Base-by-base conservation (phyloP, 2,888 invertebrate species). In the Cacoxenus indagator region DNA sequence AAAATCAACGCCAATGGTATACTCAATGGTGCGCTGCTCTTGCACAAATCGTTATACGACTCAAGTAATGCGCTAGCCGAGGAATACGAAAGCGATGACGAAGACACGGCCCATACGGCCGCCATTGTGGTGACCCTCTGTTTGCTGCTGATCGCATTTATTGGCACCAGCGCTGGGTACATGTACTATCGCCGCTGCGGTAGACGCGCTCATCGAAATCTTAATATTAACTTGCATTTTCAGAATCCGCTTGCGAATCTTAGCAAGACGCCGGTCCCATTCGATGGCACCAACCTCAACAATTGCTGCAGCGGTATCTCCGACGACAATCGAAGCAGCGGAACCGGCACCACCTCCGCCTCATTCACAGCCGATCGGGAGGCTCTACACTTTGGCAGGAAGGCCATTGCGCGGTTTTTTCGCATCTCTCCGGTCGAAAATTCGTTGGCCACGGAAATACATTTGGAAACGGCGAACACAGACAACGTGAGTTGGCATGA, bases 181-280 rank as follows among this genome's bases (percentile, higher is more conserved):
- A 77, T 84, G 73, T 84, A 77, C 76, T 87, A 85, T 76, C 81
- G 75, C 69, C 82, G 84, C 70, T 71, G 72, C 68, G 70, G n/a
- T n/a, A 87, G 83, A 51, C 88, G 91, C 90, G 92, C 90, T 77
- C 73, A 88, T 85, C 78, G 87, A 85, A 76, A 89, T 83, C 84
- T 88, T 80, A 87, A 87, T 77, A 83, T 87, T 76, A 87, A 83
- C 79, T 80, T 88, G 84, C 86, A 87, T 84, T 88, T 88, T 85
- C 88, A 88, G 82, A 88, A 88, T 86, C 87, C 88, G 67, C 74
- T 88, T 77, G 83, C 85, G 68, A 81, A 84, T 57, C 75, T 78
- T 22, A 73, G 67, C 64, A 69, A 74, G 64, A 66, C 76, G 57
- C 31, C 75, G 48, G 19, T 14, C 6, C 29, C 64, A 62, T 64